Evolutionary conservation across 2,888 invertebrate species (phyloP).

Genomic region (Cephus pulcher): DNA sequence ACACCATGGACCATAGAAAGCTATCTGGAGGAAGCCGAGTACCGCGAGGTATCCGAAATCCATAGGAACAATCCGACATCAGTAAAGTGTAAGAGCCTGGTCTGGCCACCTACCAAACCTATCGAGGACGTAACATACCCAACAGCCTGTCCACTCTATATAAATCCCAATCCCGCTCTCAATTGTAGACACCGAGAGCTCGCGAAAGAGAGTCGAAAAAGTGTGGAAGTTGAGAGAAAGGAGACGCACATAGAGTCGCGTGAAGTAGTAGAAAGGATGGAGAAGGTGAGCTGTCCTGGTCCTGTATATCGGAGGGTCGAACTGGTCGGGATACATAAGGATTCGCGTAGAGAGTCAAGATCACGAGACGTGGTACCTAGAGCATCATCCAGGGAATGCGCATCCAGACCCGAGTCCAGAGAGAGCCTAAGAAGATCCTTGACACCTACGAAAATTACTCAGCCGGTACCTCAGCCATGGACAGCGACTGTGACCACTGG

Average conservation of each 20-base stretch:
- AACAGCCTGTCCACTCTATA: slow-evolving; percentile 62
- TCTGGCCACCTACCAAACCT: slow-evolving; percentile 59
- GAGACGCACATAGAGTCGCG: not conserved
- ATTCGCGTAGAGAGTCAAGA: slow-evolving; percentile 43
- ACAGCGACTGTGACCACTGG: slow-evolving; percentile 58
- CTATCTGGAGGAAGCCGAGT: slow-evolving; percentile 34
- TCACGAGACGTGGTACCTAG: slow-evolving; percentile 15
- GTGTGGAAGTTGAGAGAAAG: slow-evolving; percentile 35
- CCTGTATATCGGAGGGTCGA: slow-evolving; percentile 55
- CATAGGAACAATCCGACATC: slow-evolving; percentile 27
- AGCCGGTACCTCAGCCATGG: slow-evolving; percentile 62
- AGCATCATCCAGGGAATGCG: slow-evolving; percentile 29
- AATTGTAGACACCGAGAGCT: slow-evolving; percentile 46
- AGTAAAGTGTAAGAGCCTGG: slow-evolving; percentile 45
- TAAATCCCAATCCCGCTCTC: slow-evolving; percentile 58
- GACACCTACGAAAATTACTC: slow-evolving; percentile 61
- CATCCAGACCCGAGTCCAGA: slow-evolving; percentile 51
- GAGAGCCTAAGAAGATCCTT: slow-evolving; percentile 58
- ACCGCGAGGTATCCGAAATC: slow-evolving; percentile 31
- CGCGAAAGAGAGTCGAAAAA: slow-evolving; percentile 52
- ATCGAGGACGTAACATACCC: slow-evolving; percentile 61
- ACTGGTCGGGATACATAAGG: slow-evolving; percentile 35
- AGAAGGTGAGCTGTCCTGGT: slow-evolving; percentile 56
- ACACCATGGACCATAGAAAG: slow-evolving; percentile 26
- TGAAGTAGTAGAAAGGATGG: slow-evolving; percentile 44